These are phyloP conservation scores for Clepsis dumicolana DNA, from an alignment of 2,888 invertebrate species.

Conservation along the genomic window DNA sequence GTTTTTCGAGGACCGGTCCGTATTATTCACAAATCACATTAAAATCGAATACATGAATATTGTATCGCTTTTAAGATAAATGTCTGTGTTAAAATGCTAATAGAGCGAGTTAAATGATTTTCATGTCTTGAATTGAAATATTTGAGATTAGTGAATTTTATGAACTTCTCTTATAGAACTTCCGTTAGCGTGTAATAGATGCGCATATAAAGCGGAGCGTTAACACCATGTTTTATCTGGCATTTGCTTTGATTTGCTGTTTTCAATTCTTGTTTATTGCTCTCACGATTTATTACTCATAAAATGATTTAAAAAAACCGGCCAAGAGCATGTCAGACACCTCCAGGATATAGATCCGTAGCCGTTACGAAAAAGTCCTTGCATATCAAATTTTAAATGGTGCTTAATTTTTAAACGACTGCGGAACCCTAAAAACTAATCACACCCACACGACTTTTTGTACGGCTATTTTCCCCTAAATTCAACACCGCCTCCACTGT, in stretches of 20 bases:
- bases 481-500: no score
- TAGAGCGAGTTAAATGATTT: constrained; percentile 54
- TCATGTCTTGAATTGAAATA: constrained; percentile 51
- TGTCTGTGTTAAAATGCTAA: constrained; percentile 61
- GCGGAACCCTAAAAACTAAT: no score
- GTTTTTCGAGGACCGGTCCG: constrained; percentile 57
- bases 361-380: no score
- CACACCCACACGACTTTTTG: neutral
- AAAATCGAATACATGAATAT: constrained; percentile 43
- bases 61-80: constrained; percentile 42
- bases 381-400: no score
- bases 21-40: constrained; percentile 44
- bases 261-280: neutral
- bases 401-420: no score
- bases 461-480: neutral
- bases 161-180: constrained; percentile 58
- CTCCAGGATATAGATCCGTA: no score
- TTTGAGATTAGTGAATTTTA: constrained; percentile 56
- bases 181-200: constrained; percentile 56
- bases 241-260: constrained; percentile 41
- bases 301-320: neutral
- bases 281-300: neutral
- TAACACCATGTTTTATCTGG: constrained; percentile 53
- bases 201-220: constrained; percentile 53
- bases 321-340: no score